Conservation (phyloP, 2,888 invertebrate genomes). For the Schizaphis graminum region DNA sequence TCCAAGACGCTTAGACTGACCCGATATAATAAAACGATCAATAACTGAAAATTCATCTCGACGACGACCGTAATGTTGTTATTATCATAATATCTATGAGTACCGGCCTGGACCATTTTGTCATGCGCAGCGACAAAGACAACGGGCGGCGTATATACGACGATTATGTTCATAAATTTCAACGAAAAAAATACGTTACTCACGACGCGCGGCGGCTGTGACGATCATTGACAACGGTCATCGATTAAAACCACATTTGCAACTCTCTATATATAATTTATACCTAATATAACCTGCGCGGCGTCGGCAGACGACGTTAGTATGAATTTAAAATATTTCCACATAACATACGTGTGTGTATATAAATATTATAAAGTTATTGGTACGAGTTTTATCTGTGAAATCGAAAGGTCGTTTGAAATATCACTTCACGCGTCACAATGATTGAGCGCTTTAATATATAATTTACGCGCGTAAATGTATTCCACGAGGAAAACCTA, state of each 20-base stretch:
- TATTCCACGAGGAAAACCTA: background rate
- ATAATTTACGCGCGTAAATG: background rate
- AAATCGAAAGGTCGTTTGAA: slow-evolving; percentile 46
- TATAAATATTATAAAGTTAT: background rate
- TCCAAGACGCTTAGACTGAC: background rate
- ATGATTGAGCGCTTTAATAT: background rate
- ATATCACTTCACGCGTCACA: background rate
- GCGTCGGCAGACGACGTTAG: background rate
- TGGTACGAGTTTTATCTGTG: slow-evolving; percentile 32
- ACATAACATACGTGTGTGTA: background rate
- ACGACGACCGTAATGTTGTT: background rate
- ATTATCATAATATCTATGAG: background rate
- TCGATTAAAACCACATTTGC: slow-evolving; percentile 44
- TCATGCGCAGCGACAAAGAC: slow-evolving; percentile 1
- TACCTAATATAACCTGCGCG: background rate
- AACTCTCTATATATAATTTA: background rate
- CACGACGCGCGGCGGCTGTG: background rate
- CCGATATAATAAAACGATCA: slow-evolving; percentile 45
- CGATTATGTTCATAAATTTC: slow-evolving; percentile 23
- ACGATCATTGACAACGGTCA: slow-evolving; percentile 1
- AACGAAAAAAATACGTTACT: background rate
- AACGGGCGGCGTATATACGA: background rate
- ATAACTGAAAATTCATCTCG: slow-evolving; percentile 49
- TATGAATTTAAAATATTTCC: background rate
- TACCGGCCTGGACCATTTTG: slow-evolving; percentile 21